Conservation (phyloP, 2,113 vertebrate species). For the Physeter macrocephalus region DNA sequence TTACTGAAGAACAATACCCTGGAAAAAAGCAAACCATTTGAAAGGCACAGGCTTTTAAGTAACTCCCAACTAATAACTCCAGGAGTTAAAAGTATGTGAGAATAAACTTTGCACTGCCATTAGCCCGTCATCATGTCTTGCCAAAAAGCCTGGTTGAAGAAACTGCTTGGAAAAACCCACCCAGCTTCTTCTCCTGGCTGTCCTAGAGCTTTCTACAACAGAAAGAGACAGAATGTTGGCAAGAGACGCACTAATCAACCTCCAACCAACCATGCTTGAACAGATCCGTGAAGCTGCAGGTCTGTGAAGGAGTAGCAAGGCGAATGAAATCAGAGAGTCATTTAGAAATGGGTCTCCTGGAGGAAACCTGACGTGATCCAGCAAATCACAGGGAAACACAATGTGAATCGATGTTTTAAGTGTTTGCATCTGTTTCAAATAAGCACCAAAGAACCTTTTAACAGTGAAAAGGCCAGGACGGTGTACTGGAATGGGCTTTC, state of each 20-base stretch:
- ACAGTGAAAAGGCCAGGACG: constrained; percentile 22
- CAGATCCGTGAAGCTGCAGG: constrained; percentile 15
- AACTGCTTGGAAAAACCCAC: constrained; percentile 50
- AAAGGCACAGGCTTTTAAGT: neutral
- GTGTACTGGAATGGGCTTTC: constrained; percentile 22
- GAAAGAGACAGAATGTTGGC: constrained; percentile 55
- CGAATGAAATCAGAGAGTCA: constrained; percentile 51
- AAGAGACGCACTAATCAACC: neutral
- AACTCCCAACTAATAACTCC: constrained; percentile 26
- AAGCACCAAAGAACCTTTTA: constrained; percentile 51
- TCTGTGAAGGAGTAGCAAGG: neutral
- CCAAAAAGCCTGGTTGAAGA: constrained; percentile 28
- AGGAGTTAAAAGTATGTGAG: constrained; percentile 28
- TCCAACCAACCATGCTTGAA: neutral
- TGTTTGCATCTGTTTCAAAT: constrained; percentile 70
- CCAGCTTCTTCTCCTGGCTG: constrained; percentile 7
- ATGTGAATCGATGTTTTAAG: constrained; percentile 63
- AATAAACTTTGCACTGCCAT: constrained; percentile 30
- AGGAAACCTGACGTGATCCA: constrained; percentile 57
- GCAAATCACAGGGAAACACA: constrained; percentile 52
- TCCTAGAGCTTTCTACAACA: constrained; percentile 20
- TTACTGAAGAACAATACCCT: constrained; percentile 1
- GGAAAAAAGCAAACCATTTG: neutral
- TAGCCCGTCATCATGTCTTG: neutral
- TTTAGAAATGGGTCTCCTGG: constrained; percentile 49